Conservation (phyloP, 1,140 invertebrate species). For the Maniola jurtina region DNA sequence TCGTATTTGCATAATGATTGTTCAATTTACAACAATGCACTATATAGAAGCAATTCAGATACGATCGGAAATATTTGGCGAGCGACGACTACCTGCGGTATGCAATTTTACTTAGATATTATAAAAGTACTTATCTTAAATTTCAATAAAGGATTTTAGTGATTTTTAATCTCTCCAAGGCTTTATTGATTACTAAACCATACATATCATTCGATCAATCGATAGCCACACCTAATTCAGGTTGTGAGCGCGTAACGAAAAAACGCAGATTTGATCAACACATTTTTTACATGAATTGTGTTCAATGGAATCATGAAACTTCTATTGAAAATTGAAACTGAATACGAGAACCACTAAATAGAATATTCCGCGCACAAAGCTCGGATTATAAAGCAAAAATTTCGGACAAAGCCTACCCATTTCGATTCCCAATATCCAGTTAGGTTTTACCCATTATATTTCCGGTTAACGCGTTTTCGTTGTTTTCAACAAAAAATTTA, state of each 20-base stretch:
- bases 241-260: too few species aligned
- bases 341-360: neutral
- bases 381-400: constrained; percentile 8
- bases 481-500: constrained; percentile 1
- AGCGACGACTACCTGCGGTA: neutral
- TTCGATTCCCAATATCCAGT: constrained; percentile 1
- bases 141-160: too few species aligned
- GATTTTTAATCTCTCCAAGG: too few species aligned
- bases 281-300: neutral
- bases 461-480: constrained; percentile 7
- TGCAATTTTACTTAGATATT: too few species aligned
- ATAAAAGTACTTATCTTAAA: too few species aligned
- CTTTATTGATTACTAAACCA: neutral
- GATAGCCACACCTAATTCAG: too few species aligned
- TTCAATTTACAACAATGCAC: constrained; percentile 4
- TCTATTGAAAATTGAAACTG: neutral
- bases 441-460: constrained; percentile 5
- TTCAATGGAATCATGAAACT: neutral
- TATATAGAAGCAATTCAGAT: constrained; percentile 4
- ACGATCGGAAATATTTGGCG: neutral
- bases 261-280: neutral
- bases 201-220: neutral
- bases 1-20: constrained; percentile 7
- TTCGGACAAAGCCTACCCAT: neutral
- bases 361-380: constrained; percentile 3